These are phyloP conservation scores for Myopa tessellatipennis DNA, from an alignment of 2,888 invertebrate species.

Conservation along the genomic window DNA sequence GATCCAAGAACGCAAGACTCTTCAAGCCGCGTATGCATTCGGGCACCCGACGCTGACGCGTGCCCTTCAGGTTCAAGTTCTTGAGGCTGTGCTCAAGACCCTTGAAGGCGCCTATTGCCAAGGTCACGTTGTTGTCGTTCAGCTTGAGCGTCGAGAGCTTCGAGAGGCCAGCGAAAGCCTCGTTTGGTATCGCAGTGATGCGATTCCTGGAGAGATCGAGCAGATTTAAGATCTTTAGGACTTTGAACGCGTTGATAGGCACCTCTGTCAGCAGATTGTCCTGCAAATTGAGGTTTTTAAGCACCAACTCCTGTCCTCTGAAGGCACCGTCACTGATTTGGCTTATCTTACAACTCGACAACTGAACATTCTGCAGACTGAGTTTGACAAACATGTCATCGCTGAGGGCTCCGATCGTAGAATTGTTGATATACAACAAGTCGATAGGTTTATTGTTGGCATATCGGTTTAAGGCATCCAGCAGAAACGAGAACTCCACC, in stretches of 20 bases:
- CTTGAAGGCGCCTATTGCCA: constrained; percentile 77
- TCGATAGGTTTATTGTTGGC: constrained; percentile 79
- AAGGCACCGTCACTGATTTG: constrained; percentile 81
- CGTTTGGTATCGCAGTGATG: constrained; percentile 78
- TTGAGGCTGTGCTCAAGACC: constrained; percentile 85
- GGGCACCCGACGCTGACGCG: constrained; percentile 82
- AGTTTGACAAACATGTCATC: constrained; percentile 78
- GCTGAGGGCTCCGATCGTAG: constrained; percentile 77
- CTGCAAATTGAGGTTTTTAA: constrained; percentile 87
- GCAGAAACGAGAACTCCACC: constrained; percentile 82
- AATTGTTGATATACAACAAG: constrained; percentile 89
- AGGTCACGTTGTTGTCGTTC: constrained; percentile 86
- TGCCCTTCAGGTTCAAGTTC: constrained; percentile 90
- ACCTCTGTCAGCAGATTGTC: constrained; percentile 84
- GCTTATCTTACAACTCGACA: constrained; percentile 84
- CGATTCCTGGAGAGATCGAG: constrained; percentile 87
- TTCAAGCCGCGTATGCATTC: constrained; percentile 81
- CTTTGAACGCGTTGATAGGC: constrained; percentile 78
- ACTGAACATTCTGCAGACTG: constrained; percentile 83
- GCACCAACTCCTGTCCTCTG: constrained; percentile 81
- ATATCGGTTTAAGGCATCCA: constrained; percentile 79
- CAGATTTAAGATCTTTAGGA: constrained; percentile 78
- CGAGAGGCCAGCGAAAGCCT: constrained; percentile 79
- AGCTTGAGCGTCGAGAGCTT: constrained; percentile 85
- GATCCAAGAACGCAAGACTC: constrained; percentile 86